Percentiles rank a stretch among this genome's conserved stretches.
Conservation (phyloP, 2,113 vertebrate species). For the Ictalurus furcatus region DNA sequence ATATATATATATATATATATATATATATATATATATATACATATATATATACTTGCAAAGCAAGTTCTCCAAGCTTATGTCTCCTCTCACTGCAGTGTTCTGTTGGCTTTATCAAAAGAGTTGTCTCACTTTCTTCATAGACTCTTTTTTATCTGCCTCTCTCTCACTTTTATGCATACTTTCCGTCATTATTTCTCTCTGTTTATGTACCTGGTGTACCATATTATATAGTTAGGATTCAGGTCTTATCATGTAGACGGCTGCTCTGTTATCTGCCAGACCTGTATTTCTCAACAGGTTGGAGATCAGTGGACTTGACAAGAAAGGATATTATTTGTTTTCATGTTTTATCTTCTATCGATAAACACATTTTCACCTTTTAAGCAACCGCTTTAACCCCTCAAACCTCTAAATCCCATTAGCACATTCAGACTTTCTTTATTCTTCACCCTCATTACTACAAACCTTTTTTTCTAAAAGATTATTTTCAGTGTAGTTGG, state of each 20-base stretch:
- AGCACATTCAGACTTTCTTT: background rate
- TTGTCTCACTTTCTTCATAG: constrained; percentile 6
- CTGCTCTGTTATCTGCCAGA: background rate
- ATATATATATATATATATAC: too few relatives aligned
- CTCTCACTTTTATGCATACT: background rate
- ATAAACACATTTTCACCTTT: background rate
- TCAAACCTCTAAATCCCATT: background rate
- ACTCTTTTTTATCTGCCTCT: constrained; percentile 35
- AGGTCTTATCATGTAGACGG: constrained; percentile 12
- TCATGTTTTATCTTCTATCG: background rate
- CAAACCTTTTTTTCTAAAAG: background rate
- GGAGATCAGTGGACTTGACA: constrained; percentile 14
- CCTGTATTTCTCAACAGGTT: constrained; percentile 1
- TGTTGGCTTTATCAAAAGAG: background rate
- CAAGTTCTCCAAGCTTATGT: constrained; percentile 75
- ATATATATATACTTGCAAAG: constrained; percentile 72
- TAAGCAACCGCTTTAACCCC: background rate
- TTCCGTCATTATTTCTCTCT: background rate
- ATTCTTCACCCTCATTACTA: background rate
- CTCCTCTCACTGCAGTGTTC: background rate
- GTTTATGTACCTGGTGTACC: background rate
- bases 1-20: too few relatives aligned
- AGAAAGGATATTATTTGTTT: constrained; percentile 26
- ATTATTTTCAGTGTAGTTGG: background rate
- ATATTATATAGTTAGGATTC: constrained; percentile 12